Base-by-base conservation (phyloP, 1,140 invertebrate genomes). In the Leptinotarsa texana region DNA sequence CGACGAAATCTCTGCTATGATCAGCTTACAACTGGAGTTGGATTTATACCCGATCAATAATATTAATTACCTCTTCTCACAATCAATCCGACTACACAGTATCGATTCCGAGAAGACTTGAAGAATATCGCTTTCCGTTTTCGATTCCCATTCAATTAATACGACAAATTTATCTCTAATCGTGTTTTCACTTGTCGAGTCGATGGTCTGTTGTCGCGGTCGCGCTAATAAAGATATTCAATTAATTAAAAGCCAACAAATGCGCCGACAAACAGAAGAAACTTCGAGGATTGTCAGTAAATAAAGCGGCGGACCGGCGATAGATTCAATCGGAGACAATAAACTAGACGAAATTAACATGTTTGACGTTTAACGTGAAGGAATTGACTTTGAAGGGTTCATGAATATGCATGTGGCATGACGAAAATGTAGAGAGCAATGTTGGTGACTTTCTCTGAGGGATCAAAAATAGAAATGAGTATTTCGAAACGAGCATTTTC, bases 201-300 rank as follows among this genome's bases (percentile, higher is more conserved):
- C 63, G 63, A 65, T 57, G 13, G 51, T n/a, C 51, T 57, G 15
- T 57, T 71, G 48, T 57, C 33, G 13, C 21, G 71, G 18, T 42
- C 61, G 47, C 57, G 63, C 71, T 73, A 73, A 73, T 73, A 73
- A 73, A 73, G 27, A 65, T 47, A 73, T 73, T 73, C 71, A 73
- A 73, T 73, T 73, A 73, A 73, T 73, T 73, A 73, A 73, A 73
- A 47, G 57, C 24, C 33, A 73, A 73, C 71, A 73, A 73, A 73
- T 65, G 62, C 69, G 69, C 71, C 71, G 71, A 63, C 71, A 65
- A 73, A 70, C 69, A 27, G 24, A 65, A 70, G 48, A 70, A 57
- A 73, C 71, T 21, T 47, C 61, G 47, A 73, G n/a, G 24, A 61
- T 63, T 65, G 47, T 47, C 62, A 17, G 33, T 73, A 73, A 65